Conservation (phyloP, 2,113 vertebrate species). For the Phrynosoma blainvillii region DNA sequence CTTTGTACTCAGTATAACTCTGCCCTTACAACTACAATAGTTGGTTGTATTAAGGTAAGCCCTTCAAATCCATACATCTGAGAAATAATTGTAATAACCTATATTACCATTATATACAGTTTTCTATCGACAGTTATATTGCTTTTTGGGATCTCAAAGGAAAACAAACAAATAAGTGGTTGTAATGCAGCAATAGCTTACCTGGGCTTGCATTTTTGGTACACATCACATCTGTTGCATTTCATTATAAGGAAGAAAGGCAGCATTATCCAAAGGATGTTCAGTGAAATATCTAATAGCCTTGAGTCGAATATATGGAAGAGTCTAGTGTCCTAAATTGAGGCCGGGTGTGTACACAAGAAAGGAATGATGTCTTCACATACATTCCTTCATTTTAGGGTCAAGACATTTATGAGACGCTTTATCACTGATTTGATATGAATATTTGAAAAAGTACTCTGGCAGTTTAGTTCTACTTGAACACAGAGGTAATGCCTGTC, state of each 20-base stretch:
- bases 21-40: constrained; percentile 97
- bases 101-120: too few relatives aligned
- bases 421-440: background rate
- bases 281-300: background rate
- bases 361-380: background rate
- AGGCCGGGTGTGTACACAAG: background rate
- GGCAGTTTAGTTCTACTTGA: background rate
- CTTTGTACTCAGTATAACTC: constrained; percentile 97
- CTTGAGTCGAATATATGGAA: background rate
- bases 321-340: background rate
- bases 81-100: background rate
- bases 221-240: background rate
- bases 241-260: background rate
- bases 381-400: background rate
- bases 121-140: too few relatives aligned
- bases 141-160: too few relatives aligned
- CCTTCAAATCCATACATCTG: background rate
- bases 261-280: background rate
- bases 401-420: background rate
- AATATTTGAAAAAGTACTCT: background rate
- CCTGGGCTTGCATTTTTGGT: background rate
- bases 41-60: constrained; percentile 95
- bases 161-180: background rate
- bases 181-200: too few relatives aligned
- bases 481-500: background rate